Percentiles rank a stretch among this genome's conserved stretches.
These are phyloP conservation scores for Neolamprologus cancellatus DNA, from an alignment of 2,113 vertebrate genomes.

Conservation along the genomic window DNA sequence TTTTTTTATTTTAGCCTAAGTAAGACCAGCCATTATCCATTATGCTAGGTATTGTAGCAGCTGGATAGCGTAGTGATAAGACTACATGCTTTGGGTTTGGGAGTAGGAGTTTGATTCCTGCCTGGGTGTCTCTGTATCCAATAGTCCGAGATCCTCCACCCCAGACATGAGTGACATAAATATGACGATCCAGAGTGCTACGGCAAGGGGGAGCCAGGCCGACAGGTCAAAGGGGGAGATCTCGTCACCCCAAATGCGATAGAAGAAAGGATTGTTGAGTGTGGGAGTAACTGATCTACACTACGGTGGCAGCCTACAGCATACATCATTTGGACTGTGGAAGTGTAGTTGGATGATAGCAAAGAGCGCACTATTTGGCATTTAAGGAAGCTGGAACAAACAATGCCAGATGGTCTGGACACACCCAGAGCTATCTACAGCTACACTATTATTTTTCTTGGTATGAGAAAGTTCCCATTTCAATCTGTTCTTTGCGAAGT, in stretches of 20 bases:
- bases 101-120: not conserved
- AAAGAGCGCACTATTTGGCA: not conserved
- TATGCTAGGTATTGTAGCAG: not conserved
- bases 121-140: rapidly evolving
- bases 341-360: not conserved
- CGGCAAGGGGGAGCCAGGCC: not conserved
- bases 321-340: not conserved
- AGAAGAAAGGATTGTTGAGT: not conserved
- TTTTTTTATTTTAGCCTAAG: not conserved
- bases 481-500: not conserved
- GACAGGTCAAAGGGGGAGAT: not conserved
- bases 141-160: rapidly evolving
- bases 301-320: not conserved
- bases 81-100: not conserved
- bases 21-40: not conserved
- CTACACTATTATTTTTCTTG: not conserved
- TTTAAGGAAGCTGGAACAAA: not conserved
- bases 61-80: rapidly evolving
- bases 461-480: not conserved
- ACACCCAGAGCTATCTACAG: not conserved
- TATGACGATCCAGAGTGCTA: not conserved
- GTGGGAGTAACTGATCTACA: not conserved
- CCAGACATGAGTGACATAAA: not conserved
- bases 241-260: rapidly evolving
- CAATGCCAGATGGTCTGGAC: rapidly evolving